Percentiles rank a stretch among this genome's conserved stretches.
Evolutionary conservation across 2,888 invertebrate species (phyloP).

Genomic region (Eledone cirrhosa): DNA sequence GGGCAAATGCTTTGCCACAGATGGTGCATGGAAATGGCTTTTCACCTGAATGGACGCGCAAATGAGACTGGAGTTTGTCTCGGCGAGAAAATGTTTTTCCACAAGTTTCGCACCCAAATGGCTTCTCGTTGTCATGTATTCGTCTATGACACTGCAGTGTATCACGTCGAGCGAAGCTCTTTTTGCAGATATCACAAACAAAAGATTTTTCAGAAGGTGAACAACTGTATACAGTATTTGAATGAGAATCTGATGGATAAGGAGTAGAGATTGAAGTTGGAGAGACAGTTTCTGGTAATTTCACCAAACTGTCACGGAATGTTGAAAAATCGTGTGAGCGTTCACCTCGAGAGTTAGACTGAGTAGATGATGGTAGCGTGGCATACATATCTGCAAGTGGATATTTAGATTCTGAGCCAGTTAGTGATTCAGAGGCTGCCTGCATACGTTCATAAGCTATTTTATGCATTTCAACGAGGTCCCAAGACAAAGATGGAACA

Average conservation of each 20-base stretch:
- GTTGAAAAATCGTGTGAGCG: no score
- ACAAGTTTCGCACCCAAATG: not conserved
- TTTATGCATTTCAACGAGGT: conserved; percentile 1
- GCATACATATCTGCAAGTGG: no score
- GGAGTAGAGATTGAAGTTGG: no score
- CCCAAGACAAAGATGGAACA: no score
- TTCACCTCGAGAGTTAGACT: no score
- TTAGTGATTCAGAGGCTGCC: not conserved
- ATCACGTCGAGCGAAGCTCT: conserved; percentile 16
- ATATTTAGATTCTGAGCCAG: no score
- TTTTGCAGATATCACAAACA: conserved; percentile 11
- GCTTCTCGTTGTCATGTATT: not conserved
- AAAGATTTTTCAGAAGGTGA: not conserved
- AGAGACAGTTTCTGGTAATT: no score
- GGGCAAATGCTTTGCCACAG: not conserved
- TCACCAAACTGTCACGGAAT: no score
- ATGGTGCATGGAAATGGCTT: not conserved
- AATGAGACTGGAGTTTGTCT: conserved; percentile 1
- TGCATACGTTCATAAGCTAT: conserved; percentile 10
- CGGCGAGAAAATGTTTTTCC: not conserved
- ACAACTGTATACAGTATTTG: not conserved
- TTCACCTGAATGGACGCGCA: not conserved
- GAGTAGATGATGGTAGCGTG: no score
- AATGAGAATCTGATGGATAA: no score
- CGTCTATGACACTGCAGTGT: not conserved